These are phyloP conservation scores for Malurus alboscapulatus DNA, from an alignment of 2,113 vertebrate genomes.

Conservation along the genomic window DNA sequence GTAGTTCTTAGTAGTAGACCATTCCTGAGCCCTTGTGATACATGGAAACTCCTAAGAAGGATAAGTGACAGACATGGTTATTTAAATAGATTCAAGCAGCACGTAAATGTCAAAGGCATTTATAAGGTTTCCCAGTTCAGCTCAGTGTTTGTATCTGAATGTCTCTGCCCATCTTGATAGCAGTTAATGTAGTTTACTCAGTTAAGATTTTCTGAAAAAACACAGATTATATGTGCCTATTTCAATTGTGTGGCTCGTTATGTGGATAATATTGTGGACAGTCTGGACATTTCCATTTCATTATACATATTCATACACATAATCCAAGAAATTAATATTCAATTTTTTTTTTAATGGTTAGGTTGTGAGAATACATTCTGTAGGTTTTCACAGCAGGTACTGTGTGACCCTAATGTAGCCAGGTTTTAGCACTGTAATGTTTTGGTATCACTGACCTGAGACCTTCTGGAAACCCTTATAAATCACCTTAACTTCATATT, in stretches of 20 bases:
- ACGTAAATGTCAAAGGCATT: conserved; percentile 66
- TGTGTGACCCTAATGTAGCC: background rate
- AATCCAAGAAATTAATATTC: background rate
- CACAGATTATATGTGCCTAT: background rate
- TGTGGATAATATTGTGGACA: background rate
- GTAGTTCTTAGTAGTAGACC: conserved; percentile 38
- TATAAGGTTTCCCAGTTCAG: conserved; percentile 50
- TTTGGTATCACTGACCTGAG: background rate
- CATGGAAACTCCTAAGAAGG: conserved; percentile 67
- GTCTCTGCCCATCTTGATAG: background rate
- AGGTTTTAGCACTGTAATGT: background rate
- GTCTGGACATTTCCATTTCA: background rate
- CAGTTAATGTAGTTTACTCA: background rate
- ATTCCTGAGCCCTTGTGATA: conserved; percentile 53
- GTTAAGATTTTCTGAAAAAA: background rate
- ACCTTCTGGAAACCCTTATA: background rate
- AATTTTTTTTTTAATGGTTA: background rate
- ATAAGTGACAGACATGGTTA: conserved; percentile 60
- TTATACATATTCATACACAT: background rate
- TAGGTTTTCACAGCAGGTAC: background rate
- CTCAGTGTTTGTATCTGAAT: background rate
- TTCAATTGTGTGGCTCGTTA: background rate
- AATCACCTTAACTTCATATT: background rate
- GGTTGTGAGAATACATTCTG: background rate
- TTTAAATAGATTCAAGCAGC: conserved; percentile 60